Base-by-base conservation (phyloP, 2,797 vertebrate genomes). In the Aulostomus chinensis region DNA sequence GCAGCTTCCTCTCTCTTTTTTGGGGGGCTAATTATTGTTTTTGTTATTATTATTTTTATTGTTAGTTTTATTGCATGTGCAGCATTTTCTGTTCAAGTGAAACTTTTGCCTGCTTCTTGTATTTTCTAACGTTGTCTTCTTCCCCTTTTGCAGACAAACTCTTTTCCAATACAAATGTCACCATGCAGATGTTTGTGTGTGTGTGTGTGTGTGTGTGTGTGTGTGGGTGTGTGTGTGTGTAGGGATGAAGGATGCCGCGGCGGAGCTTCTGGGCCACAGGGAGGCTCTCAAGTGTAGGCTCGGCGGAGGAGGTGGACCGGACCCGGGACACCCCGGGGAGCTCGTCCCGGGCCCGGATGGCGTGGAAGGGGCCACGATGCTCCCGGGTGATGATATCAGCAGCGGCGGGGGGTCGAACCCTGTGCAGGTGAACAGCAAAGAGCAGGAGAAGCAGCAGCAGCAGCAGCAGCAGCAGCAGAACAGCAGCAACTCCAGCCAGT, bases 201-300 rank as follows among this genome's bases (percentile, higher is more conserved):
- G 24, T 25, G 24, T 25, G 24, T 25, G 24, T 25, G 24, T 25
- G 24, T 25, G 24, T 25, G 24, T 25, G 24, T 25, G 24, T 25
- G 24, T 25, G 24, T 5, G 24, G 6, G 24, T 25, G 24, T 33
- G n/a, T 80, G 53, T 78, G 85, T 81, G 50, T 70, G 30, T 91
- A 98, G 95, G 96, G 90, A 97, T 97, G 95, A 98, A 97, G 85
- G 95, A 98, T 87, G 95, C 86, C 14, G 83, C 95, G 53, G 89
- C 86, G 28, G 95, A 97, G 93, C 93, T 97, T 37, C 91, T 97
- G 79, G 95, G 95, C 50, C 96, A 98, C 86, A 92, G 95, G 82
- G 95, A 97, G 87, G 94, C 94, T 76, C 84, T 97, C 67, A 98
- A 97, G 85, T 97, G 96, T 76, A 89, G 96, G 73, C 87, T 97